Base-by-base conservation (phyloP, 1,140 invertebrate species). In the Drosophila parabipectinata region DNA sequence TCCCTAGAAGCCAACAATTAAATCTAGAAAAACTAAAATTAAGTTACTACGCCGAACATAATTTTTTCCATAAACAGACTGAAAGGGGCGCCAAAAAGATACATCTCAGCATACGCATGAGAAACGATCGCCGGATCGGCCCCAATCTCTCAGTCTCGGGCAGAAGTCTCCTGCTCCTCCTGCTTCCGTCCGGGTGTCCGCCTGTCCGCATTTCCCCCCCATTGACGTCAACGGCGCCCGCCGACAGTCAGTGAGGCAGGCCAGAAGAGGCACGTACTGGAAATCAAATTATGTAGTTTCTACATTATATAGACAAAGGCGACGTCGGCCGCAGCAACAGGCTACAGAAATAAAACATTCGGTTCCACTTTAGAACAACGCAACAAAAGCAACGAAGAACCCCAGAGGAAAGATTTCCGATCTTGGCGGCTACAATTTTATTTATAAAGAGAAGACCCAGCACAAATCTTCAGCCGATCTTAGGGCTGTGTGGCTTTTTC, bases 211-310 rank as follows among this genome's bases (percentile, higher is more conserved):
- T n/a, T 7, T 51, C 37, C 63, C 69, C 51, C 58, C 51, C 62
- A 85, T 85, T 85, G 81, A 85, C 81, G 81, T 84, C 81, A 83
- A 78, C 74, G 74, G 74, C 79, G 79, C 63, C 74, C 21, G 60
- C 57, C 48, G 41, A 26, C 37, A 74, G 57, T 79, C 72, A 75
- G 64, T 79, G 69, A 66, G 64, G 75, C 77, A 85, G 80, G 73
- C 71, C 71, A 37, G 32, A 55, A 39, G 67, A 62, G 68, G 81
- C 82, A 85, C 81, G 82, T 85, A 81, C 81, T 85, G 81, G 81
- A 85, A 84, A 85, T 85, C 73, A 81, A 81, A 85, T 85, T 37
- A 74, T 81, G 55, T 77, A 72, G 61, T 56, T 59, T 68, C 62
- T 52, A 67, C 59, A 67, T 45, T 63, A 51, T 66, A 66, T 66